Conservation (phyloP, 2,888 invertebrate genomes). For the Lissocephala sabroskyi region DNA sequence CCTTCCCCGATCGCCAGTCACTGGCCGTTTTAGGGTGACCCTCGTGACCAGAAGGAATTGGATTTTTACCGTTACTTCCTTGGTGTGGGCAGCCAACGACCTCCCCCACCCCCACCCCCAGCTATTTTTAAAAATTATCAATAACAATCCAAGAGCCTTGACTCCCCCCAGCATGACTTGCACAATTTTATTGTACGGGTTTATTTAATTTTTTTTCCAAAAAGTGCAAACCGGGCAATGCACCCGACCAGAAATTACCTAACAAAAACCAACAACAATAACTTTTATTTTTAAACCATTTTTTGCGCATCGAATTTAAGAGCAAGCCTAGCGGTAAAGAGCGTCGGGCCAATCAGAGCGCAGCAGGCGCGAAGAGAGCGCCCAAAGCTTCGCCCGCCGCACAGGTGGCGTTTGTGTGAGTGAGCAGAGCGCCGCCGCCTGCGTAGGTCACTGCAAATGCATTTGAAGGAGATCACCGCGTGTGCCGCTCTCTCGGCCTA, state of each 20-base stretch:
- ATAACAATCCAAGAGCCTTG: too few species aligned
- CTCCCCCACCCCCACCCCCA: too few species aligned
- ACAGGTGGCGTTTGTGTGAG: slow-evolving; percentile 1
- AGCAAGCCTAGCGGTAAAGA: slow-evolving; percentile 14
- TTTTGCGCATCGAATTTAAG: too few species aligned
- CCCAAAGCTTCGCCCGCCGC: slow-evolving; percentile 3
- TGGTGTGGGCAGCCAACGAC: too few species aligned
- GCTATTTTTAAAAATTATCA: too few species aligned
- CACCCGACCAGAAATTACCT: slow-evolving; percentile 27
- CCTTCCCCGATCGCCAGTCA: slow-evolving; percentile 47
- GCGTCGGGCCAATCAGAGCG: background rate
- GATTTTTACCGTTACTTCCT: slow-evolving; percentile 2
- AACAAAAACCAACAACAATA: slow-evolving; percentile 32
- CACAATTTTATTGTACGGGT: too few species aligned
- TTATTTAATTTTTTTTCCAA: background rate
- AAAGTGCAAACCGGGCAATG: background rate
- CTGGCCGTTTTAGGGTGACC: slow-evolving; percentile 14
- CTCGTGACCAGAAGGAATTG: too few species aligned
- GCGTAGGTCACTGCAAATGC: too few species aligned
- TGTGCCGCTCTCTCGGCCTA: too few species aligned
- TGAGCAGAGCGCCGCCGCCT: background rate
- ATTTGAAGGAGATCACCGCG: slow-evolving; percentile 46
- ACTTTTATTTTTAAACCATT: slow-evolving; percentile 48
- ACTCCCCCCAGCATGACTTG: too few species aligned
- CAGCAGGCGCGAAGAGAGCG: background rate